A percentile compares a stretch with the other conserved stretches of the same genome.
phyloP scores from a whole-genome alignment of 2,888 invertebrate genomes.

The Meiosimyza decipiens region DNA sequence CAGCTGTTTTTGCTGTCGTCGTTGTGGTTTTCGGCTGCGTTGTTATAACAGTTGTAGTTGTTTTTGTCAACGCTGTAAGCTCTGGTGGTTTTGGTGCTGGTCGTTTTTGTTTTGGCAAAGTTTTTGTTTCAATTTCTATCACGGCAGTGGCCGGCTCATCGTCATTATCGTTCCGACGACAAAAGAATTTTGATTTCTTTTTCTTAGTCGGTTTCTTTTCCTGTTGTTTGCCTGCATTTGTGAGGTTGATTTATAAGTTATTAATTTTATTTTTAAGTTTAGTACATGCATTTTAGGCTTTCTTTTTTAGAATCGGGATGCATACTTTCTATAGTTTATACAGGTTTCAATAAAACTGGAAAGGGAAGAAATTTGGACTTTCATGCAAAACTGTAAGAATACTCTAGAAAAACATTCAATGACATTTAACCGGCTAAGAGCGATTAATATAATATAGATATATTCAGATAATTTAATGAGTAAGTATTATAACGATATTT shows the following conservation, averaged over 20 bases:
- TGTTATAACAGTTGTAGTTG: conserved; percentile 15
- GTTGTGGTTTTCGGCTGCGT: conserved; percentile 13
- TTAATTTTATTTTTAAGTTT: not conserved
- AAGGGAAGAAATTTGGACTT: too few relatives aligned
- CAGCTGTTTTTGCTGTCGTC: conserved; percentile 8
- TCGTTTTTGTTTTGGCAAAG: conserved; percentile 43
- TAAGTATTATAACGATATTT: too few relatives aligned
- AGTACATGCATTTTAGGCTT: conserved; percentile 11
- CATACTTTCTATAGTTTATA: not conserved
- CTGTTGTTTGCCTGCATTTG: conserved; percentile 37
- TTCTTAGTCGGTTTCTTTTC: conserved; percentile 45
- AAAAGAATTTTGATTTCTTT: conserved; percentile 43
- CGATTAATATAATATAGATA: too few relatives aligned
- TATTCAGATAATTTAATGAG: too few relatives aligned
- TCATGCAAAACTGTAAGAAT: too few relatives aligned
- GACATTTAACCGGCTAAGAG: too few relatives aligned
- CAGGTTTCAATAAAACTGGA: conserved; percentile 5
- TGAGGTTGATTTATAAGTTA: conserved; percentile 1
- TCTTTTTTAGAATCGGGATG: not conserved
- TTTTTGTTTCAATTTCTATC: not conserved
- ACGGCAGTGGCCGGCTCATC: conserved; percentile 2
- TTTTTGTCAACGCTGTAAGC: conserved; percentile 8
- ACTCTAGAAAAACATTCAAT: too few relatives aligned
- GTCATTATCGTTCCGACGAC: conserved; percentile 35
- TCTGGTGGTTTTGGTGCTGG: conserved; percentile 48